phyloP scores from a whole-genome alignment of 2,797 vertebrate species.

The Leptodactylus fallax region DNA sequence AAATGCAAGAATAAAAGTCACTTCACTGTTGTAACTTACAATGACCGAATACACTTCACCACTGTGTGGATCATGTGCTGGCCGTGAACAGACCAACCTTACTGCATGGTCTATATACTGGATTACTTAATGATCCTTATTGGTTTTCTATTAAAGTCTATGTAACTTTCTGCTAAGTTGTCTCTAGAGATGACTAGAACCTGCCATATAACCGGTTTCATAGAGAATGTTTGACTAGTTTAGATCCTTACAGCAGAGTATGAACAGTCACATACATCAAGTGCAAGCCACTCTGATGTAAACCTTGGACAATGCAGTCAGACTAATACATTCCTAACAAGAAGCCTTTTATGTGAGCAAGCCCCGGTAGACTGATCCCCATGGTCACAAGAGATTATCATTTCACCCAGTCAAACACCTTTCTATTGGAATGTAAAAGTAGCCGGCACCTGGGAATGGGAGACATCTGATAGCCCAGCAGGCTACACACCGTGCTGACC shows the following conservation, averaged over 20 bases:
- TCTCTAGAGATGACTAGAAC: not conserved
- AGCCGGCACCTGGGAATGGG: conserved; percentile 36
- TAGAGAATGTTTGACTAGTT: not conserved
- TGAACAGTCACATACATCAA: not conserved
- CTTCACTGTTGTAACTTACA: too few relatives aligned
- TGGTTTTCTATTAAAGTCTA: not conserved
- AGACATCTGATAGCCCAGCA: conserved; percentile 25
- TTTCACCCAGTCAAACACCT: conserved; percentile 38
- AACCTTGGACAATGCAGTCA: not conserved
- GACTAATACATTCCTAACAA: conserved; percentile 26
- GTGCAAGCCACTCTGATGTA: not conserved
- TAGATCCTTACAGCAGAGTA: not conserved
- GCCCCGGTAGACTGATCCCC: not conserved
- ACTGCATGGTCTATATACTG: not conserved
- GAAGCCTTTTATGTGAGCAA: not conserved
- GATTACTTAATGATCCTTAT: not conserved
- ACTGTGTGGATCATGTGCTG: not conserved
- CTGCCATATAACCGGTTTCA: not conserved
- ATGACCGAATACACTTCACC: too few relatives aligned
- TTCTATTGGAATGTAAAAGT: conserved; percentile 46
- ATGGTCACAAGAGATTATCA: conserved; percentile 37
- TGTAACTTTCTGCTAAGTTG: not conserved
- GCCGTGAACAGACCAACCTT: not conserved
- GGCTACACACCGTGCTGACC: conserved; percentile 33
- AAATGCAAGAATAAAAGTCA: not conserved